Base-by-base conservation (phyloP, 2,888 invertebrate genomes). In the Xylota sylvarum region DNA sequence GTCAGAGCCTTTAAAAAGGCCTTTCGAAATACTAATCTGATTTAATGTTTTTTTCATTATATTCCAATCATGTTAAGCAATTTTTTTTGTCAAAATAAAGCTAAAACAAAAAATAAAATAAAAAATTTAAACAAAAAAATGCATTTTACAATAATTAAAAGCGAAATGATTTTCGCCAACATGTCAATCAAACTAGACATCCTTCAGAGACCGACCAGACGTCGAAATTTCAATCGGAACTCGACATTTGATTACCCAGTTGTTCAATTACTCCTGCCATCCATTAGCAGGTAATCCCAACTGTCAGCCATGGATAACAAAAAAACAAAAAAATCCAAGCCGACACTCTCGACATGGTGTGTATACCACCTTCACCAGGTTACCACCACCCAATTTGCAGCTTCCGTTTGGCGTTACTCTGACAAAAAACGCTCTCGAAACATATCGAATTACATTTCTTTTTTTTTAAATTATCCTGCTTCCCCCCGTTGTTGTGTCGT, bases 271-370 rank as follows among this genome's bases (percentile, higher is more conserved):
- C 77, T 82, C 73, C 48, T 58, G 17, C 62, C 76, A 72, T 40
- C 82, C 82, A 86, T 82, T 86, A 86, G 86, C 77, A 82, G 82
- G 82, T 82, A 82, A 86, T 86, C 77, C 77, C 60, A 82, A 81
- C 76, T 85, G 81, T 81, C 85, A 72, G 64, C 2, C 43, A 19
- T 56, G 35, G 5, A 48, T 30, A 67, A 65, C 43, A 74, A 19
- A 43, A 50, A 48, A 52, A 62, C 40, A 72, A 37, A 37, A 37
- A 37, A 10, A 37, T 1, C 37, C 9, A 12, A 73, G 17, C 48
- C 40, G 73, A 55, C 72, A 84, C 67, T 43, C 79, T 65, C 58
- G n/a, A n/a, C n/a, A n/a, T n/a, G n/a, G n/a, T n/a, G n/a, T n/a
- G n/a, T n/a, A n/a, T 27, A 64, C 74, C 60, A 70, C 50, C 55